Conservation (phyloP, 2,797 vertebrate genomes). For the Botia kubotai region DNA sequence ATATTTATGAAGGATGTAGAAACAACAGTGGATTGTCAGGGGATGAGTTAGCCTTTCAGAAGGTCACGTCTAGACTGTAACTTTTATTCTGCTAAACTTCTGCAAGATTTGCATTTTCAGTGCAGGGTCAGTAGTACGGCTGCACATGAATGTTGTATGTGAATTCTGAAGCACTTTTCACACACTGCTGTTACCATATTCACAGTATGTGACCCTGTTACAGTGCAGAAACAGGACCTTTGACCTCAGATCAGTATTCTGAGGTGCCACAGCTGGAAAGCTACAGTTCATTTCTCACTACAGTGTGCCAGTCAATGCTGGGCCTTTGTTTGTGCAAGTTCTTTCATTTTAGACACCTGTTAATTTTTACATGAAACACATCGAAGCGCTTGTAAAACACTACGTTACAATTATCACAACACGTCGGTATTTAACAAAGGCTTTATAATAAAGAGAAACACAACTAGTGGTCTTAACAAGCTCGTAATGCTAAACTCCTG, state of each 20-base stretch:
- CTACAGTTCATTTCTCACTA: background rate
- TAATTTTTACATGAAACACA: constrained; percentile 27
- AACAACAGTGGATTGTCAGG: background rate
- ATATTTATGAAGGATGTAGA: background rate
- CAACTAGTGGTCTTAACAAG: constrained; percentile 55
- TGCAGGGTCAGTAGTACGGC: background rate
- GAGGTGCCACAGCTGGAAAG: background rate
- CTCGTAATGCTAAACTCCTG: constrained; percentile 51
- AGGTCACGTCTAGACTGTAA: background rate
- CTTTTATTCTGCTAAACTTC: background rate
- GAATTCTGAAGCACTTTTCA: background rate
- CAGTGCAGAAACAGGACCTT: background rate
- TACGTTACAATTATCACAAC: constrained; percentile 53
- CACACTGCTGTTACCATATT: background rate
- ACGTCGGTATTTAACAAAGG: constrained; percentile 21
- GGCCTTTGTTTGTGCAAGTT: background rate
- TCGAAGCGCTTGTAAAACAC: constrained; percentile 52
- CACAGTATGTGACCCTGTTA: background rate
- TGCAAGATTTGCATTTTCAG: background rate
- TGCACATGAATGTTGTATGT: background rate
- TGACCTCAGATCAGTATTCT: background rate
- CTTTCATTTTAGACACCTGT: constrained; percentile 50
- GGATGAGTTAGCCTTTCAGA: background rate
- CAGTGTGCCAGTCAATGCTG: background rate
- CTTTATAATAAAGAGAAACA: constrained; percentile 41